Evolutionary conservation across 1,140 invertebrate genomes (phyloP).

Genomic region (Cotesia glomerata): DNA sequence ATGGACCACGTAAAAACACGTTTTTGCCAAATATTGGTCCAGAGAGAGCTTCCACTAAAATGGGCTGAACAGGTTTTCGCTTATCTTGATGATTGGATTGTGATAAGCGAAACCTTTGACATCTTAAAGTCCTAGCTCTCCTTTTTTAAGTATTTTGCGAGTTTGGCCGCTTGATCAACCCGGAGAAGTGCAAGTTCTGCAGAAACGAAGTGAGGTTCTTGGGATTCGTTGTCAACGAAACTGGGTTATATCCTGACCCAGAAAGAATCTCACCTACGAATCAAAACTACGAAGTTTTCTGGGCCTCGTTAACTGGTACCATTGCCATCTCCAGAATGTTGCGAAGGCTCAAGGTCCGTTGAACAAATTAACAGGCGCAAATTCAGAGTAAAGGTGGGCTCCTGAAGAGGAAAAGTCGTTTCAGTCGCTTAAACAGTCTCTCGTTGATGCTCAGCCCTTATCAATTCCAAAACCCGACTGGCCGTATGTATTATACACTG

Average conservation of each 20-base stretch:
- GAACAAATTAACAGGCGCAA: slow-evolving; percentile 7
- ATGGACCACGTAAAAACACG: neutral
- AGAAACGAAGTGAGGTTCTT: no score
- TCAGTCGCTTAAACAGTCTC: neutral
- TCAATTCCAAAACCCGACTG: no score
- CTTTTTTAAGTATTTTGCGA: slow-evolving; percentile 11
- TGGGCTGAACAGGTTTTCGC: no score
- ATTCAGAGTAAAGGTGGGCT: slow-evolving; percentile 6
- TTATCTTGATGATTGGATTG: no score
- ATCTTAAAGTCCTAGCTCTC: neutral
- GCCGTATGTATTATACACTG: no score
- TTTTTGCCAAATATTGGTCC: neutral
- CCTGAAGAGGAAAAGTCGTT: slow-evolving; percentile 14
- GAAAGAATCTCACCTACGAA: slow-evolving; percentile 11
- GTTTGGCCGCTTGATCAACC: slow-evolving; percentile 4
- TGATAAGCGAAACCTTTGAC: neutral
- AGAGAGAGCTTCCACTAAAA: neutral
- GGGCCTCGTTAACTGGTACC: slow-evolving; percentile 21
- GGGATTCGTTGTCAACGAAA: no score
- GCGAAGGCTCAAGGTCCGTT: neutral
- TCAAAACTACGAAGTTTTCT: slow-evolving; percentile 3
- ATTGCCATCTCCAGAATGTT: no score
- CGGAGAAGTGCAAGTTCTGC: neutral
- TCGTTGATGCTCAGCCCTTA: no score
- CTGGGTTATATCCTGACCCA: neutral